These are phyloP conservation scores for Campoplex nolae DNA, from an alignment of 2,888 invertebrate species.

Conservation along the genomic window DNA sequence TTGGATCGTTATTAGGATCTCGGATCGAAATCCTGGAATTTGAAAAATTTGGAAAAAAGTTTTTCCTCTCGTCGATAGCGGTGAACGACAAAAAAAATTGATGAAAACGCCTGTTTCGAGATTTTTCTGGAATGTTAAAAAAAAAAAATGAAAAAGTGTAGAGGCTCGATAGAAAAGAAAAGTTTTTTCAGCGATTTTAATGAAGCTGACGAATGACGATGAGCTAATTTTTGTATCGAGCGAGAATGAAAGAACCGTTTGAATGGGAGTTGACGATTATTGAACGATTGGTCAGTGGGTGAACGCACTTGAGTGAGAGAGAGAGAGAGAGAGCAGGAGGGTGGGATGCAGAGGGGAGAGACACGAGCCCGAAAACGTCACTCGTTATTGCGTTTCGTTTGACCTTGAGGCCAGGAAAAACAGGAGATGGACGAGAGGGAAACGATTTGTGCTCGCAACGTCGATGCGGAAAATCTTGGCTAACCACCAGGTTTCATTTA, in stretches of 20 bases:
- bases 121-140: background rate
- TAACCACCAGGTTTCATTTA: slow-evolving; percentile 67
- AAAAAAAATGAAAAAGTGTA: too few relatives aligned
- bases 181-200: background rate
- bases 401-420: slow-evolving; percentile 74
- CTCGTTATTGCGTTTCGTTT: slow-evolving; percentile 59
- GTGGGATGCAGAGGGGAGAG: background rate
- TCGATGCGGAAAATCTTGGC: slow-evolving; percentile 62
- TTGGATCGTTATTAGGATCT: too few relatives aligned
- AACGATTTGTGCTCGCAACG: slow-evolving; percentile 21
- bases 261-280: slow-evolving; percentile 16
- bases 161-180: background rate
- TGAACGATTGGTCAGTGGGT: slow-evolving; percentile 31
- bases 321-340: slow-evolving; percentile 5
- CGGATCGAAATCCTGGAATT: too few relatives aligned
- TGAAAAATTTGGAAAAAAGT: too few relatives aligned
- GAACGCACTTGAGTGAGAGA: slow-evolving; percentile 31
- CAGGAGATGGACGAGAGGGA: slow-evolving; percentile 57
- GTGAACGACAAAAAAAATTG: too few relatives aligned
- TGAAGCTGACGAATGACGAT: background rate
- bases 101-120: background rate
- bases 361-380: slow-evolving; percentile 63
- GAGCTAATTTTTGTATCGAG: background rate
- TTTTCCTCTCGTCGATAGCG: too few relatives aligned
- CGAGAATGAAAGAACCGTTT: background rate